Percentiles rank a stretch among this genome's conserved stretches.
Evolutionary conservation across 1,140 invertebrate species (phyloP).

Genomic region (Drosophila pseudoananassae): DNA sequence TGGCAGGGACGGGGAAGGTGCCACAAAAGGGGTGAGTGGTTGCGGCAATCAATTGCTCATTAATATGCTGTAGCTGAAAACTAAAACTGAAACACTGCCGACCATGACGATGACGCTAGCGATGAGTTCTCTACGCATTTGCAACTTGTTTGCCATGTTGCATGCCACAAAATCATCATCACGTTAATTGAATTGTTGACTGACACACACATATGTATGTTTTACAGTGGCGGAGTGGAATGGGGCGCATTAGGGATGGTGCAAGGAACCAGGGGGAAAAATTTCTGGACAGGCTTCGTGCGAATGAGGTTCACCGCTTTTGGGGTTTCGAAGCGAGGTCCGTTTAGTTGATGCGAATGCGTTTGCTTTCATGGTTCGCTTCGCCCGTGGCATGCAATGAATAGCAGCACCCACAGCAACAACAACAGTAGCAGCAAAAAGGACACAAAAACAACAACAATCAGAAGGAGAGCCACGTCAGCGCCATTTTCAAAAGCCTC

Average conservation of each 20-base stretch:
- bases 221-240: neutral
- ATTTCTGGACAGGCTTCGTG: conserved; percentile 50
- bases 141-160: conserved; percentile 69
- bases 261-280: neutral
- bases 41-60: conserved; percentile 71
- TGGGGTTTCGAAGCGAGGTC: conserved; percentile 7
- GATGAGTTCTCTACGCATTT: conserved; percentile 30
- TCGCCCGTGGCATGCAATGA: conserved; percentile 70
- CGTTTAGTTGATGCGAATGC: conserved; percentile 73
- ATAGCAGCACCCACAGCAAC: conserved; percentile 34
- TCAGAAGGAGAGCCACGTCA: conserved; percentile 55
- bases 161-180: conserved; percentile 81
- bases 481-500: conserved; percentile 76
- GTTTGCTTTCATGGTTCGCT: conserved; percentile 78
- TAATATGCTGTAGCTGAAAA: conserved; percentile 54
- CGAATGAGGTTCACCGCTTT: conserved; percentile 72
- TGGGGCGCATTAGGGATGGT: too few relatives aligned
- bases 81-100: neutral
- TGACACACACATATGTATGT: conserved; percentile 60
- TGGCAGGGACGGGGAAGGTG: neutral
- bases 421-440: neutral
- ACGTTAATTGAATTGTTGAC: conserved; percentile 84
- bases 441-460: neutral
- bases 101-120: conserved; percentile 1
- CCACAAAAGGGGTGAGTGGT: too few relatives aligned